phyloP scores from a whole-genome alignment of 1,140 invertebrate genomes.

The Hesperophylax magnus region DNA sequence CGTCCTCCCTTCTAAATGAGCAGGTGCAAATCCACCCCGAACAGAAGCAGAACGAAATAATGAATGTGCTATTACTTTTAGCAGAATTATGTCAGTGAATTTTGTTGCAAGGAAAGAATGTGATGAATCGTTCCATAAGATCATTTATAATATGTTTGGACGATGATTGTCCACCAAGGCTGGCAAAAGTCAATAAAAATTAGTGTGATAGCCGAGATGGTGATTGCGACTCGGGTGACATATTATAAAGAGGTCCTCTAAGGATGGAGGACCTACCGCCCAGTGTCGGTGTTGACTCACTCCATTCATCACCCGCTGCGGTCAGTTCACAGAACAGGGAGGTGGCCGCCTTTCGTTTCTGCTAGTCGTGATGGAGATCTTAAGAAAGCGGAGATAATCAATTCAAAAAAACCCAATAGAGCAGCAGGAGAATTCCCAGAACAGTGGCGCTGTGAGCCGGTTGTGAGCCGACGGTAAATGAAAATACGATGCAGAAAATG shows the following conservation, averaged over 20 bases:
- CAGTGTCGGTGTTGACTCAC: conserved; percentile 10
- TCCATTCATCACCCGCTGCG: conserved; percentile 1
- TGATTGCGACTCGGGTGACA: neutral
- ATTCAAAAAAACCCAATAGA: neutral
- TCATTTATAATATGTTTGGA: neutral
- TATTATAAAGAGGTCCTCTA: conserved; percentile 9
- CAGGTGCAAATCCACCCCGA: neutral
- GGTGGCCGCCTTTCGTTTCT: conserved; percentile 32
- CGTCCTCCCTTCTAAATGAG: conserved; percentile 1
- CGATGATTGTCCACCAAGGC: conserved; percentile 11
- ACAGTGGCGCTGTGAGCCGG: too few species aligned
- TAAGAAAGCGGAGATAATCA: too few species aligned
- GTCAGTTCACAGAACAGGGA: conserved; percentile 17
- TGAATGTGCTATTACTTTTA: too few species aligned
- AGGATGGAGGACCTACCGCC: conserved; percentile 4
- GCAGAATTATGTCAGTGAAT: too few species aligned
- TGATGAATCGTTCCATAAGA: too few species aligned
- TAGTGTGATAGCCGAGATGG: conserved; percentile 17
- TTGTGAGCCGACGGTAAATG: too few species aligned
- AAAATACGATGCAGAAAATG: too few species aligned
- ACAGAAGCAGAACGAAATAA: too few species aligned
- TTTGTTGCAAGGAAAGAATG: too few species aligned
- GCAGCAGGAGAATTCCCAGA: neutral
- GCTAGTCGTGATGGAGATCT: neutral
- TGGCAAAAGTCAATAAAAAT: neutral